Evolutionary conservation across 2,797 vertebrate species (phyloP).

Genomic region (Rhodeus uyekii): DNA sequence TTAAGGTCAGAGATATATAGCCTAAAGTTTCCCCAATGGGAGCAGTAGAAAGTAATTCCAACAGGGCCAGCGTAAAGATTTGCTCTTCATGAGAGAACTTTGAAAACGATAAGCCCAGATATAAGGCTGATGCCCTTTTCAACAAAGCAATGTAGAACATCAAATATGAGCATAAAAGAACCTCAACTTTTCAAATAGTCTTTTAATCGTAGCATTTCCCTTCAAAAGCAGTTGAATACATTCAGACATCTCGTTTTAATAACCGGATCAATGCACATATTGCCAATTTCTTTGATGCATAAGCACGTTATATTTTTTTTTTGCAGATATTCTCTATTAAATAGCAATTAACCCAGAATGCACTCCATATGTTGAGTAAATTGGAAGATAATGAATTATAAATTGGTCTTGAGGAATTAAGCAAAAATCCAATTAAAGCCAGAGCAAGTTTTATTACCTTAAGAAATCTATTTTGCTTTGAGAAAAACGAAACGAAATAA

Average conservation of each 20-base stretch:
- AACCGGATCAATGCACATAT: slow-evolving; percentile 33
- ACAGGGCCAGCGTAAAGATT: slow-evolving; percentile 26
- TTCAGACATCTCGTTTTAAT: slow-evolving; percentile 14
- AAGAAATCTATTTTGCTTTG: slow-evolving; percentile 46
- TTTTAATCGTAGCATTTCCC: slow-evolving; percentile 27
- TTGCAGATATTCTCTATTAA: slow-evolving; percentile 58
- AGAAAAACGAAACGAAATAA: slow-evolving; percentile 51
- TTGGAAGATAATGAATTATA: slow-evolving; percentile 65
- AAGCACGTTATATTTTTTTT: background rate
- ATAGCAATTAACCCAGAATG: slow-evolving; percentile 62
- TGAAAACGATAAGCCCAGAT: slow-evolving; percentile 29
- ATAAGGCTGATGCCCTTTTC: slow-evolving; percentile 33
- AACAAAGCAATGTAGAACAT: slow-evolving; percentile 8
- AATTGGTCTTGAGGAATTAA: slow-evolving; percentile 64
- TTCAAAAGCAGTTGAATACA: slow-evolving; percentile 11
- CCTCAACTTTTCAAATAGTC: slow-evolving; percentile 23
- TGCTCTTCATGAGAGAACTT: slow-evolving; percentile 33
- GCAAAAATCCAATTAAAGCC: slow-evolving; percentile 64
- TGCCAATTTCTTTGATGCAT: slow-evolving; percentile 16
- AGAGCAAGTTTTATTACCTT: slow-evolving; percentile 53
- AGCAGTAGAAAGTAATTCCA: slow-evolving; percentile 30
- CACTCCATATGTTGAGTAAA: slow-evolving; percentile 60
- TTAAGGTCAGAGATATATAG: slow-evolving; percentile 21
- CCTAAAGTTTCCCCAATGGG: slow-evolving; percentile 9
- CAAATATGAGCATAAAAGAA: slow-evolving; percentile 10